phyloP scores from a whole-genome alignment of 2,888 invertebrate species.

The Lasioglossum pauxillum region DNA sequence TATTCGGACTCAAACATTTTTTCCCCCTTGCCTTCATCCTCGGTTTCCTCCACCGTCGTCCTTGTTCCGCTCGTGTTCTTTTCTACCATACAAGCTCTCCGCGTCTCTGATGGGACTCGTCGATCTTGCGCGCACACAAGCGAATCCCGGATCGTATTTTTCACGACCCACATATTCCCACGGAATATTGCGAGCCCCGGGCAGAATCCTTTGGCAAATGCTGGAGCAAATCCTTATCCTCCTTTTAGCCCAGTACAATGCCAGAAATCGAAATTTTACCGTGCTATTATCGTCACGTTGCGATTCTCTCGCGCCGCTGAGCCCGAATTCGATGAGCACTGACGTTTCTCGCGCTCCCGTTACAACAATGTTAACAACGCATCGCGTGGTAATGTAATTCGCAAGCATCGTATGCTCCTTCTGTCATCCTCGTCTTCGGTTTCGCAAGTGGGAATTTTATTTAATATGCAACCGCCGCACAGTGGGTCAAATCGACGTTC shows the following conservation, averaged over 20 bases:
- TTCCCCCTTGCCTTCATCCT: background rate
- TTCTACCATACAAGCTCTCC: background rate
- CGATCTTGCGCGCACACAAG: conserved; percentile 39
- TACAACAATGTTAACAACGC: background rate
- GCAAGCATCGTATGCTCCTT: background rate
- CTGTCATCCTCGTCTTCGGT: background rate
- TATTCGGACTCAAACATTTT: conserved; percentile 29
- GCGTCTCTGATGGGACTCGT: conserved; percentile 40
- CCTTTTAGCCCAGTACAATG: conserved; percentile 25
- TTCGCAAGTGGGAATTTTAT: background rate
- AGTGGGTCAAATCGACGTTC: no score
- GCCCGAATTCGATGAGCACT: background rate
- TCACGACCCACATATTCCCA: conserved; percentile 57
- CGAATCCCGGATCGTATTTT: conserved; percentile 55
- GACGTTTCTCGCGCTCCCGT: background rate
- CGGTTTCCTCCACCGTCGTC: background rate
- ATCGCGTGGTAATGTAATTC: background rate
- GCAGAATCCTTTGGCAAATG: conserved; percentile 66
- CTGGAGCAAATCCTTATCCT: conserved; percentile 57
- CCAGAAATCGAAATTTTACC: conserved; percentile 50
- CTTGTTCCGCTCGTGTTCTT: conserved; percentile 5
- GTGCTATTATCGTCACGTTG: conserved; percentile 44
- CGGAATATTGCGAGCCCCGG: conserved; percentile 41
- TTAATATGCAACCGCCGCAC: background rate
- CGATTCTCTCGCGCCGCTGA: conserved; percentile 31